These are phyloP conservation scores for Eupsittula cactorum DNA, from an alignment of 2,113 vertebrate species.

Conservation along the genomic window DNA sequence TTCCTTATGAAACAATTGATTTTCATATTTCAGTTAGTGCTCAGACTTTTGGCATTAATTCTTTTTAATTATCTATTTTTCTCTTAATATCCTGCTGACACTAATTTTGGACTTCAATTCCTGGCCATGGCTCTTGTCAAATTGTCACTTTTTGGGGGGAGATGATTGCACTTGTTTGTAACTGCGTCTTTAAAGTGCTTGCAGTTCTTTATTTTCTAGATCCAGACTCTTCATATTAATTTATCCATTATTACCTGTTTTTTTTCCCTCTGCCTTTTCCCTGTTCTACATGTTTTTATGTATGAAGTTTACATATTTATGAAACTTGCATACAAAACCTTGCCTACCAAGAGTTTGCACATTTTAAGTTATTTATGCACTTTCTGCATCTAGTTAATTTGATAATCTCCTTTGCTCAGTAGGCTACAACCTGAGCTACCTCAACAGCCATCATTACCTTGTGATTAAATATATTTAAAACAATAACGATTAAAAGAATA, in stretches of 20 bases:
- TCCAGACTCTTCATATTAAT: neutral
- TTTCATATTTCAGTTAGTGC: neutral
- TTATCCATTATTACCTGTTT: neutral
- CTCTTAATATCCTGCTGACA: accelerated
- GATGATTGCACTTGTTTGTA: neutral
- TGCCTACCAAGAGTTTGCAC: neutral
- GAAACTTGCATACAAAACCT: neutral
- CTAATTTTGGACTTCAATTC: neutral
- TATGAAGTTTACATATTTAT: neutral
- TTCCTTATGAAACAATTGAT: neutral
- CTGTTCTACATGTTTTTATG: neutral
- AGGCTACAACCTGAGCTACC: accelerated
- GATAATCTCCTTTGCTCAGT: neutral
- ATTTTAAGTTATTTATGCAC: neutral
- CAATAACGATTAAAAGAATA: neutral
- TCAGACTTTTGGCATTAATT: neutral
- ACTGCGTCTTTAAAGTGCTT: neutral
- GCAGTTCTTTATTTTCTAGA: neutral
- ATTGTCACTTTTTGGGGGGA: accelerated
- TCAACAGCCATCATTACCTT: neutral
- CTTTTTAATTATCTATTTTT: neutral
- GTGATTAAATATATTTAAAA: neutral
- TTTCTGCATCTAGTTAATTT: neutral
- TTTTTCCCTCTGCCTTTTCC: neutral
- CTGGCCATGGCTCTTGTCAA: neutral